Percentiles rank a stretch among this genome's conserved stretches.
These are phyloP conservation scores for Nycticryphes semicollaris DNA, from an alignment of 2,113 vertebrate genomes.

Conservation along the genomic window DNA sequence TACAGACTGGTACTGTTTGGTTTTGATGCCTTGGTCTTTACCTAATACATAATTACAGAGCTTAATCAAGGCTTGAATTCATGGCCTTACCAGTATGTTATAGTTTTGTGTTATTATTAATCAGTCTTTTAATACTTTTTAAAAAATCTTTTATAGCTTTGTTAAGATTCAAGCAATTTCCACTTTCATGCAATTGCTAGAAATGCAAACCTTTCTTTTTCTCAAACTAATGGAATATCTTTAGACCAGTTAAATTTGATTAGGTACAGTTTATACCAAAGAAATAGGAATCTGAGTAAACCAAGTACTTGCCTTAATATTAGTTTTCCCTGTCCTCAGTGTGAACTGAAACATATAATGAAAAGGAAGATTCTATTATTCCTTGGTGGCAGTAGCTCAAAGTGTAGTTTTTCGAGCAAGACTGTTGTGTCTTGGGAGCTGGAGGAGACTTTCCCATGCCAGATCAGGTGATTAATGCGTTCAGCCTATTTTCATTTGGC, in stretches of 20 bases:
- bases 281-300: neutral
- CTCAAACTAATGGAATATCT: neutral
- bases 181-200: neutral
- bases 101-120: neutral
- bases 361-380: neutral
- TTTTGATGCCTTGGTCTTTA: neutral
- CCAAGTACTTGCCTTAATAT: neutral
- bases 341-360: neutral
- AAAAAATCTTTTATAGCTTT: neutral
- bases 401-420: neutral
- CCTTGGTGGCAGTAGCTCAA: neutral
- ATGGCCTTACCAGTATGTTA: constrained; percentile 1
- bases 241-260: neutral
- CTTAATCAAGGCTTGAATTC: constrained; percentile 20
- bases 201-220: neutral
- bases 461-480: neutral
- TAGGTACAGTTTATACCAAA: neutral
- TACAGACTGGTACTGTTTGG: neutral
- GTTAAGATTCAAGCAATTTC: neutral
- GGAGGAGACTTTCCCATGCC: neutral
- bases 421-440: neutral
- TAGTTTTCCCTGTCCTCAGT: neutral
- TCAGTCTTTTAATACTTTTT: neutral
- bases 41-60: constrained; percentile 29
- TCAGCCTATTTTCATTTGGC: neutral